Conservation (phyloP, 2,888 invertebrate species). For the Sycophila texana region DNA sequence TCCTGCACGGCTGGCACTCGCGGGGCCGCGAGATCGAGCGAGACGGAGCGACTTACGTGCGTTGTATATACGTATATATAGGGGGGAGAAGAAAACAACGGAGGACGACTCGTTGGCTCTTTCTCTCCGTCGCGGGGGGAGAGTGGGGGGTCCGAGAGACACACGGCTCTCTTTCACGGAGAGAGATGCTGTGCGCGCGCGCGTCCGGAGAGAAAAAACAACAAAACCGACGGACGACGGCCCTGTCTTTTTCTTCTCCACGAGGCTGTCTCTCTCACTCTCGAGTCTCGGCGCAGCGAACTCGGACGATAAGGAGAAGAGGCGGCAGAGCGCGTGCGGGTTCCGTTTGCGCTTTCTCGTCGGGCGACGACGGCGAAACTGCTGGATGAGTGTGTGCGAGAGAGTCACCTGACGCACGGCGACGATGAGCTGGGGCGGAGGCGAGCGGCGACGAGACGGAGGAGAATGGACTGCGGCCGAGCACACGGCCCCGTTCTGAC, state of each 20-base stretch:
- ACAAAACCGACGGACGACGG: conserved; percentile 18
- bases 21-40: conserved; percentile 20
- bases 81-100: conserved; percentile 5
- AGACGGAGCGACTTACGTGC: conserved; percentile 8
- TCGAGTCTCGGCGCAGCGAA: not conserved
- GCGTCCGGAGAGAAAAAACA: conserved; percentile 5
- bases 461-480: conserved; percentile 13
- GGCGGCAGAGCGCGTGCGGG: conserved; percentile 9
- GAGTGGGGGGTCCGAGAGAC: not conserved
- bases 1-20: not conserved
- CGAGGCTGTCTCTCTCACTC: not conserved
- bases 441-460: not conserved
- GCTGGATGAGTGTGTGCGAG: not conserved
- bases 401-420: not conserved
- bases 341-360: not conserved
- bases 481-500: conserved; percentile 44
- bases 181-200: not conserved
- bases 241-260: not conserved
- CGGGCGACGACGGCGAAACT: not conserved
- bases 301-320: conserved; percentile 2
- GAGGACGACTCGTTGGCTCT: conserved; percentile 10
- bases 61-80: not conserved
- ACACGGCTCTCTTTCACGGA: not conserved
- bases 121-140: not conserved
- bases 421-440: not conserved